Evolutionary conservation across 2,797 vertebrate species (phyloP), one percentile per base, ranked within the genome.

Genomic region (Sciurus vulgaris): DNA sequence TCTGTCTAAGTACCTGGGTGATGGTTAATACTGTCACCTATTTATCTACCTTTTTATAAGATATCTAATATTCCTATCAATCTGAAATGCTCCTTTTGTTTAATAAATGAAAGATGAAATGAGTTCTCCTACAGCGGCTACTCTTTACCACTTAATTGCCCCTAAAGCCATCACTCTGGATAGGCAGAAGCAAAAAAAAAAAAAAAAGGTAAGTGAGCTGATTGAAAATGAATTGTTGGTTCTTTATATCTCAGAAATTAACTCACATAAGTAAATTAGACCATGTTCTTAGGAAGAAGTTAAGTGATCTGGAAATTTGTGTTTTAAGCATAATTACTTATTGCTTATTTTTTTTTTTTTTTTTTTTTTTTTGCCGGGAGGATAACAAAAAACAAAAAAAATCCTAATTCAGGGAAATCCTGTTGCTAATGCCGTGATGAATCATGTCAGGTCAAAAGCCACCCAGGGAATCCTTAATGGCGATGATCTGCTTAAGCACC

Each of bases 381-480:
- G 17, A 1, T 24, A 9, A 61, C 7, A 1, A 26, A 24, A 61
- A 51, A 14, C 13, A 26, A 61, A 61, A 61, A 61, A 2, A 22
- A 38, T 38, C 38, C 38, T 38, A 38, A 38, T 38, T 26, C 20
- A 61, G 22, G 59, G 59, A 11, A 79, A 67, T 59, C 51, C 10
- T 20, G 10, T 10, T 20, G 44, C 54, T 15, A 30, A 51, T 8
- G 3, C 38, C 4, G 54, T 28, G 26, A 3, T 38, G 35, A 73
- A 69, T 49, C 89, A 69, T 82, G n/a, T 94, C 69, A 65, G 38
- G 82, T 61, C n/a, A 77, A 98, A 94, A 86, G 0, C 13, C 90
- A 30, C 78, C 3, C 2, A 73, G 28, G 91, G 97, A 92, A 22
- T 49, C 10, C 35, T 56, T 26, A 38, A 18, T 26, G 8, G n/a